These are phyloP conservation scores for Diuraphis noxia DNA, from an alignment of 1,140 invertebrate species.

Conservation along the genomic window DNA sequence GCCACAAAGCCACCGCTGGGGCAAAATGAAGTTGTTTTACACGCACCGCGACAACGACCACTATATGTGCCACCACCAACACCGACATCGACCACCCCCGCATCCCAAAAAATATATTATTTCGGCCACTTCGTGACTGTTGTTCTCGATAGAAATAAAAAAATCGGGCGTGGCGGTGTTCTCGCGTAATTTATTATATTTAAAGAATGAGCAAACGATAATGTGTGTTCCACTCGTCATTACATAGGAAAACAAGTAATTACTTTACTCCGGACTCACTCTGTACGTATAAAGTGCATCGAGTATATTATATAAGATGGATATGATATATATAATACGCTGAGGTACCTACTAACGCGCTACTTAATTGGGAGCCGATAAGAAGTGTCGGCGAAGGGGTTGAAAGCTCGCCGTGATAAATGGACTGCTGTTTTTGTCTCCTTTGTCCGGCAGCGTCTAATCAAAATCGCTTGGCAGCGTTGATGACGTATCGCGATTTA, in stretches of 20 bases:
- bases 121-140: not conserved
- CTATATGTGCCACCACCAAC: not conserved
- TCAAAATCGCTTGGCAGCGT: constrained; percentile 25
- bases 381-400: constrained; percentile 42
- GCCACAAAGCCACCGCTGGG: not conserved
- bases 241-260: not conserved
- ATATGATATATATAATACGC: not conserved
- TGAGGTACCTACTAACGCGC: not conserved
- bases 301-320: no score
- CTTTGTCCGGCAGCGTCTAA: constrained; percentile 32
- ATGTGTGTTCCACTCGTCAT: not conserved
- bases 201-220: not conserved
- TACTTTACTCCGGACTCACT: not conserved
- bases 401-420: constrained; percentile 31
- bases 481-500: constrained; percentile 33
- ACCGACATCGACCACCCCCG: not conserved
- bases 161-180: not conserved
- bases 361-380: constrained; percentile 33
- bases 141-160: not conserved
- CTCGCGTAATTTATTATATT: not conserved
- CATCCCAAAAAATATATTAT: not conserved
- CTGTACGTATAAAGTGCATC: not conserved
- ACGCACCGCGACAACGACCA: not conserved
- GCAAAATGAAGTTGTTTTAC: not conserved
- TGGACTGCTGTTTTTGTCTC: constrained; percentile 44